Conservation (phyloP, 2,888 invertebrate species). For the Eilema sororculum region DNA sequence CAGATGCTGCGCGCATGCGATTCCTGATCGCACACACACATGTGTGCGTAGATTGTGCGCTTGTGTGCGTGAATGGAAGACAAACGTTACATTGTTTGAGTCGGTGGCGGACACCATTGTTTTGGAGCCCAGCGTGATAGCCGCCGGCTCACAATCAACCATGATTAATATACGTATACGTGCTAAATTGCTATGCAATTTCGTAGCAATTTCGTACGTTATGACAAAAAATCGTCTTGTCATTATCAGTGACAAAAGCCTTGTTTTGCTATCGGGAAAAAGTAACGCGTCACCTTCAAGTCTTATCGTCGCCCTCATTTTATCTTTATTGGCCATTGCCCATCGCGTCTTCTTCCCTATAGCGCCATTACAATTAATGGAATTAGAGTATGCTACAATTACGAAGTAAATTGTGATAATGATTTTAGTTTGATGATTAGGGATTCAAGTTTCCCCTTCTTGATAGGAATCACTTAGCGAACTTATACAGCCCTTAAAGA, state of each 20-base stretch:
- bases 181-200: conserved; percentile 13
- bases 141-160: conserved; percentile 63
- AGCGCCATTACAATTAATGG: conserved; percentile 10
- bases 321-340: conserved; percentile 9
- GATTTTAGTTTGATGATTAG: conserved; percentile 8
- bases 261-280: neutral
- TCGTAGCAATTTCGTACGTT: conserved; percentile 40
- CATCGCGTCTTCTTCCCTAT: neutral
- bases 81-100: conserved; percentile 74
- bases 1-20: conserved; percentile 86
- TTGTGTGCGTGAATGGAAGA: conserved; percentile 60
- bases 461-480: neutral
- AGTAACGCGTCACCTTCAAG: neutral
- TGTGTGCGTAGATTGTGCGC: conserved; percentile 53
- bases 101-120: conserved; percentile 76
- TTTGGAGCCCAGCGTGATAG: conserved; percentile 66
- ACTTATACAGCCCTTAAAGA: neutral
- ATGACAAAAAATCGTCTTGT: conserved; percentile 7
- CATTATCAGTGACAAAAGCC: neutral
- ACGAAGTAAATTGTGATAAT: neutral
- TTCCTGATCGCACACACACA: conserved; percentile 59
- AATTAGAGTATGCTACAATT: conserved; percentile 13
- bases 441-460: conserved; percentile 1
- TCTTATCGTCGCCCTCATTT: conserved; percentile 10
- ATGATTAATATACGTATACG: conserved; percentile 65